These are phyloP conservation scores for Caenorhabditis sp. DNA, from an alignment of 2,888 invertebrate species.

Conservation along the genomic window DNA sequence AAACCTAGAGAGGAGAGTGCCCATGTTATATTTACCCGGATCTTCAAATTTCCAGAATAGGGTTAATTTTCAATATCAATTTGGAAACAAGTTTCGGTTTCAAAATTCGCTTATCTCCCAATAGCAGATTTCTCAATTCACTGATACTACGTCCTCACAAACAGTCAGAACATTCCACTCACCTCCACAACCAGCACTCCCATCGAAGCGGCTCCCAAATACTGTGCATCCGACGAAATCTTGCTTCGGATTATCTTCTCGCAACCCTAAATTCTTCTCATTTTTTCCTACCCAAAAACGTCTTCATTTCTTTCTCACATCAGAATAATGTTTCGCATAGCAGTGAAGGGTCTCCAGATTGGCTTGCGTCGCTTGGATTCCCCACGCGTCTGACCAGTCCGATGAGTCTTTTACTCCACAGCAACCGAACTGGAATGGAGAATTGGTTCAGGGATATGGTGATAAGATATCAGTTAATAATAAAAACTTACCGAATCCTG, in stretches of 20 bases:
- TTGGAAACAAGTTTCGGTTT: too few species aligned
- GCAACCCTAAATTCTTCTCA: conserved; percentile 58
- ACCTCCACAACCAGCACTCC: conserved; percentile 70
- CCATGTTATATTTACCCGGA: too few species aligned
- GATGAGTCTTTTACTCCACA: conserved; percentile 61
- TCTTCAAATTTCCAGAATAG: too few species aligned
- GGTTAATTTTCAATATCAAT: too few species aligned
- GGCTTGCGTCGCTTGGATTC: conserved; percentile 6
- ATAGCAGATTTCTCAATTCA: too few species aligned
- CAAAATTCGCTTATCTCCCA: too few species aligned
- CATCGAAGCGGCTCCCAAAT: conserved; percentile 69
- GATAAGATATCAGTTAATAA: background rate
- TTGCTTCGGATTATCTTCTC: conserved; percentile 63
- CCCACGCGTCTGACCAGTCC: conserved; percentile 54
- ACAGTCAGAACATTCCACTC: too few species aligned
- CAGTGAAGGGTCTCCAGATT: conserved; percentile 46
- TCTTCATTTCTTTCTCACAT: background rate
- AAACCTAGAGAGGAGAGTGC: too few species aligned
- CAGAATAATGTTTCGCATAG: conserved; percentile 34
- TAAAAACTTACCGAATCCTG: conserved; percentile 54
- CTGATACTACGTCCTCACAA: too few species aligned
- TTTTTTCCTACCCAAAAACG: background rate
- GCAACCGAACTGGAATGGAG: conserved; percentile 62
- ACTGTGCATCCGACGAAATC: conserved; percentile 66
- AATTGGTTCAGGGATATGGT: background rate